Conservation (phyloP, 2,888 invertebrate genomes). For the Blastobasis lacticolella region DNA sequence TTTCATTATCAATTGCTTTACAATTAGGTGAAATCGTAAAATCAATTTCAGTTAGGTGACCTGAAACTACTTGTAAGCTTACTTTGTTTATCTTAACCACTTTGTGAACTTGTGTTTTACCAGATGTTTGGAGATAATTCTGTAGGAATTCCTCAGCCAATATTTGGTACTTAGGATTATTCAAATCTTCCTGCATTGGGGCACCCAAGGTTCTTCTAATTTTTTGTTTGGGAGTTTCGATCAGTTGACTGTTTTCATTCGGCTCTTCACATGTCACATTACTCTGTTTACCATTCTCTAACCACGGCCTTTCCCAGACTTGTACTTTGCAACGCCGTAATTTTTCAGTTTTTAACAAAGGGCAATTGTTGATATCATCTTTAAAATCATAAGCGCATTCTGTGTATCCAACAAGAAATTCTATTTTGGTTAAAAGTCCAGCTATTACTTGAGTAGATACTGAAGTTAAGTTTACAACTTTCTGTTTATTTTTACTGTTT, state of each 20-base stretch:
- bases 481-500: slow-evolving; percentile 39
- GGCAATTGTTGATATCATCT: slow-evolving; percentile 29
- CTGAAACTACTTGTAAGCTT: slow-evolving; percentile 22
- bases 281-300: slow-evolving; percentile 55
- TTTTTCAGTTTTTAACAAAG: slow-evolving; percentile 34
- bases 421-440: slow-evolving; percentile 72
- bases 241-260: neutral
- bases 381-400: slow-evolving; percentile 56
- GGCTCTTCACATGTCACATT: slow-evolving; percentile 37
- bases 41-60: slow-evolving; percentile 17
- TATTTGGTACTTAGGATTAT: slow-evolving; percentile 19
- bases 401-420: slow-evolving; percentile 72
- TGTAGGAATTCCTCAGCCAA: slow-evolving; percentile 30
- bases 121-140: slow-evolving; percentile 23
- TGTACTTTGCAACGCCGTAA: slow-evolving; percentile 39
- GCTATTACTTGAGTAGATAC: slow-evolving; percentile 68
- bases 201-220: slow-evolving; percentile 12
- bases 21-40: slow-evolving; percentile 11
- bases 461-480: slow-evolving; percentile 50
- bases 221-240: neutral
- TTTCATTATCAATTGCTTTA: no score
- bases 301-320: slow-evolving; percentile 76
- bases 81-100: slow-evolving; percentile 18
- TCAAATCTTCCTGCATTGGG: slow-evolving; percentile 11
- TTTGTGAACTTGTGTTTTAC: slow-evolving; percentile 6